Evolutionary conservation across 1,140 invertebrate genomes (phyloP), one percentile per base, ranked within the genome.

Genomic region (Monomorium pharaonis): DNA sequence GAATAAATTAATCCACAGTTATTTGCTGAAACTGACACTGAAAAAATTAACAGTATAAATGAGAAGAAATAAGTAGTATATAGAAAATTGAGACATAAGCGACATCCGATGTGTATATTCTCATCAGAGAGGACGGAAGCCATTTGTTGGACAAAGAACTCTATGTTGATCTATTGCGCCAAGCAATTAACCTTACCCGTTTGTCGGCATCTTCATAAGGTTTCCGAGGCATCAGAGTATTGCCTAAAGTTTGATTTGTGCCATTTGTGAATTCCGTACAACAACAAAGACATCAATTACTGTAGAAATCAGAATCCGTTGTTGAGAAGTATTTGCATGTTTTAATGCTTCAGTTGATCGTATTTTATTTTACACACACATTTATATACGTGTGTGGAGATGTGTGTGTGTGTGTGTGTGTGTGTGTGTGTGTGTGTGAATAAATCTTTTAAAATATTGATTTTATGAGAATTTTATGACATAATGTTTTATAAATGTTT

Each of bases 101-200:
- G 3, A 10, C 7, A 70, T 27, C n/a, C 18, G 12, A 44, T 16
- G 51, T 74, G 30, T 60, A 70, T 56, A 37, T n/a, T 63, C 27
- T 72, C n/a, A 67, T 12, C 12, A 47, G 18, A 65, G 30, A 70
- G 87, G 75, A 88, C 85, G 88, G 92, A 93, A 92, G 91, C 92
- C 91, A 51, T 85, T 85, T 86, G 72, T 89, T 92, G 86, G 76
- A 30, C 81, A 90, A 93, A 92, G 90, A 89, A 83, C 47, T 84
- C 86, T 70, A 87, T 62, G 86, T 83, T 91, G 84, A 91, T 90
- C 90, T 90, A 90, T 88, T 80, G 87, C 88, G 80, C 86, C 67
- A 87, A 86, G 84, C 91, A 93, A 93, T 93, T 93, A 93, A 91
- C 83, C 33, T 88, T 67, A 80, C 77, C 56, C 86, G 87, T 91